Evolutionary conservation across 2,113 vertebrate species (phyloP).

Genomic region (Paraplagusia blochii): DNA sequence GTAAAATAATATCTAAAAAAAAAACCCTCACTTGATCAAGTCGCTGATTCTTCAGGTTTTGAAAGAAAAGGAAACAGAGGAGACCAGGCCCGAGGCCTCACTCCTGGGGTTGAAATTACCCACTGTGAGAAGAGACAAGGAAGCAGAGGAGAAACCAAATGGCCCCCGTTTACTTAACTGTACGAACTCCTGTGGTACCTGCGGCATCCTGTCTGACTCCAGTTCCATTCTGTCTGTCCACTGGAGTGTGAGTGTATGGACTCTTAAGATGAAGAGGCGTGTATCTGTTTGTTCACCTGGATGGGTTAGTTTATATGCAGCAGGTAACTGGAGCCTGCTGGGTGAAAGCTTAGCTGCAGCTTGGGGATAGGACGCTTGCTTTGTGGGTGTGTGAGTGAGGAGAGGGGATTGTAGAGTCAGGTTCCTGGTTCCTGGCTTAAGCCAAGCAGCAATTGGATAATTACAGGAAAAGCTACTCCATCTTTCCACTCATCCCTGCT

Average conservation of each 20-base stretch:
- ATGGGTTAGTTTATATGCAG: conserved; percentile 75
- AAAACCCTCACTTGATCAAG: too few relatives aligned
- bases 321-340: conserved; percentile 74
- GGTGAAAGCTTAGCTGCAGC: conserved; percentile 72
- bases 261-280: conserved; percentile 33
- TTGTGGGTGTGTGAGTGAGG: conserved; percentile 4
- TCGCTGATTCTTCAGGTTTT: too few relatives aligned
- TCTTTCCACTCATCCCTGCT: conserved; percentile 13
- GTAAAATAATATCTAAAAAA: too few relatives aligned
- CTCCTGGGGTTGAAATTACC: conserved; percentile 44
- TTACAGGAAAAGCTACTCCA: conserved; percentile 43
- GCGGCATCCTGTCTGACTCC: conserved; percentile 70
- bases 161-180: conserved; percentile 76
- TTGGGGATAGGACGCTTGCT: conserved; percentile 47
- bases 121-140: conserved; percentile 32
- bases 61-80: conserved; percentile 3
- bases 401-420: conserved; percentile 50
- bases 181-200: conserved; percentile 67
- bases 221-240: conserved; percentile 72
- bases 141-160: conserved; percentile 28
- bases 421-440: conserved; percentile 71
- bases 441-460: conserved; percentile 61
- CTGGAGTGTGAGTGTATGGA: conserved; percentile 37
- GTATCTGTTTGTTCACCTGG: conserved; percentile 58
- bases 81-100: conserved; percentile 20